Conservation (phyloP, 2,888 invertebrate species). For the Drepanosiphum platanoidis region DNA sequence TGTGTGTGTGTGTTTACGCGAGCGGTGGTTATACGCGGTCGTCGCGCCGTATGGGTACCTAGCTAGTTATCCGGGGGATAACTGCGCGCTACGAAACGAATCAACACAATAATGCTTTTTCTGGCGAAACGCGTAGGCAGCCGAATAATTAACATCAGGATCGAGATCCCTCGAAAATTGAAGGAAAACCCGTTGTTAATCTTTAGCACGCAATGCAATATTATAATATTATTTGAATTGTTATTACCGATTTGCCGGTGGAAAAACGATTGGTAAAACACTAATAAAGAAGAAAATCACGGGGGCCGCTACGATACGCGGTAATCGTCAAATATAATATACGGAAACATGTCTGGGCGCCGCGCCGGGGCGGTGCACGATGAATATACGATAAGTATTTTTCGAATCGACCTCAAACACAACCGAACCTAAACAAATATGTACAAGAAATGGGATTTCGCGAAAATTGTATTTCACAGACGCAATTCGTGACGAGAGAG, state of each 20-base stretch:
- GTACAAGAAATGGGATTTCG: constrained; percentile 15
- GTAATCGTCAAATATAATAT: neutral
- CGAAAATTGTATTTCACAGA: constrained; percentile 29
- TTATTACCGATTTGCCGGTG: neutral
- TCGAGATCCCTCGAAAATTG: no score
- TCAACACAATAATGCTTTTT: neutral
- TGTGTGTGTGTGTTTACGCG: no score
- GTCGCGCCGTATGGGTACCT: neutral
- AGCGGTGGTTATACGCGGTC: neutral
- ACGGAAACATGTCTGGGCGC: neutral
- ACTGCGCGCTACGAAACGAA: neutral
- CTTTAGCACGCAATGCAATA: no score
- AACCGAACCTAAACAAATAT: constrained; percentile 41
- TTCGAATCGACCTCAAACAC: neutral
- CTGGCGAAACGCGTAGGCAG: neutral
- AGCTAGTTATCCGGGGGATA: neutral
- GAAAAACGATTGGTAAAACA: neutral
- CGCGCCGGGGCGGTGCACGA: no score
- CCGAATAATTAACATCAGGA: neutral
- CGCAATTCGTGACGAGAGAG: constrained; percentile 6
- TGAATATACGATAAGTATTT: neutral
- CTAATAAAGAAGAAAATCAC: neutral
- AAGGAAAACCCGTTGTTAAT: no score
- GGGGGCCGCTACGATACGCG: no score
- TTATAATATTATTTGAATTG: no score